phyloP scores from a whole-genome alignment of 2,888 invertebrate species.

The Ptychoptera albimana region DNA sequence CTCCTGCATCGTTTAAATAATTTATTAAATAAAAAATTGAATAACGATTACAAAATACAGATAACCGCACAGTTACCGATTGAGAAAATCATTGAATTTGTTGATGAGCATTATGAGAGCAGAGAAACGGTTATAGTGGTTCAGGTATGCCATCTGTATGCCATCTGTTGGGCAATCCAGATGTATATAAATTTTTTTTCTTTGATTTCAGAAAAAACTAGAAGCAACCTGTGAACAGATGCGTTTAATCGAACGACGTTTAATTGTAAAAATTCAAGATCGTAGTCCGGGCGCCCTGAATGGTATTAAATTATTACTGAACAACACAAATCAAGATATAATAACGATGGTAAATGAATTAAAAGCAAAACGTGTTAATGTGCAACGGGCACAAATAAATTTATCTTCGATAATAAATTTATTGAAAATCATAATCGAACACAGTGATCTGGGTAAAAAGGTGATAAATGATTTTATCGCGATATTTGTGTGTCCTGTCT shows the following conservation, averaged over 20 bases:
- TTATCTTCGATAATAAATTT: background rate
- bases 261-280: constrained; percentile 10
- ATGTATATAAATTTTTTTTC: no score
- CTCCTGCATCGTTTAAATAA: constrained; percentile 12
- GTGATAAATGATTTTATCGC: constrained; percentile 21
- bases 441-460: no score
- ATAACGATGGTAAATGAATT: background rate
- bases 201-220: constrained; percentile 2
- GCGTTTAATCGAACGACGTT: constrained; percentile 9
- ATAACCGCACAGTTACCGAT: constrained; percentile 19
- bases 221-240: constrained; percentile 6
- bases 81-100: constrained; percentile 21
- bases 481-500: constrained; percentile 21
- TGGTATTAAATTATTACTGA: constrained; percentile 4
- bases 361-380: background rate
- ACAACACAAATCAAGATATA: constrained; percentile 5
- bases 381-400: background rate
- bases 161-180: no score
- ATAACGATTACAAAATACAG: constrained; percentile 12
- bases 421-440: background rate
- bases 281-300: constrained; percentile 3
- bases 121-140: constrained; percentile 21
- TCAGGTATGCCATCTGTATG: no score
- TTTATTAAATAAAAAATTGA: constrained; percentile 13
- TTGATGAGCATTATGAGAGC: constrained; percentile 24